A percentile compares a stretch with the other conserved stretches of the same genome.
Conservation (phyloP, 2,113 vertebrate species). For the Geococcyx californianus region DNA sequence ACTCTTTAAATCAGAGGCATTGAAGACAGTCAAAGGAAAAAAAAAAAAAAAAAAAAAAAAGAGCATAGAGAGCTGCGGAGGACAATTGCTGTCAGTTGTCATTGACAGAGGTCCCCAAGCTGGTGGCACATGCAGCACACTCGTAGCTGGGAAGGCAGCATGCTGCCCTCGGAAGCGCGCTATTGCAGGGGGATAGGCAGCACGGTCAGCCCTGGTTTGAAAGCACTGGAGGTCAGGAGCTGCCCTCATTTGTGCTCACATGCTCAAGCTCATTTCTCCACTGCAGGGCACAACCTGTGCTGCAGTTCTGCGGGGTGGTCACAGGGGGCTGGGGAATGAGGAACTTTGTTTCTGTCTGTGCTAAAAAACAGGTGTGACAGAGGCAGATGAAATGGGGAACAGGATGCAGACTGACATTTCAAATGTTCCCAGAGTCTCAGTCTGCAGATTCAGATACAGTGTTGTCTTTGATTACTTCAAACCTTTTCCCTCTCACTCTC, state of each 20-base stretch:
- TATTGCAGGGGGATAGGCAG: not conserved
- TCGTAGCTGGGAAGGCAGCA: not conserved
- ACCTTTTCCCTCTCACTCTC: not conserved
- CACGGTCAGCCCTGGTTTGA: not conserved
- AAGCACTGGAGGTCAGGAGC: not conserved
- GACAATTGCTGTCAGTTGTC: not conserved
- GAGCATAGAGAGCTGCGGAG: not conserved
- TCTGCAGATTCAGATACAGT: not conserved
- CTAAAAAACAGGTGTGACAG: not conserved
- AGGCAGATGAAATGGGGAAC: not conserved
- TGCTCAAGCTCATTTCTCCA: not conserved
- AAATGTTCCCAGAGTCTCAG: not conserved
- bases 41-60: not conserved
- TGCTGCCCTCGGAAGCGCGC: not conserved
- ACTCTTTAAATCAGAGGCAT: not conserved
- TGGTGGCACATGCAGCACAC: not conserved
- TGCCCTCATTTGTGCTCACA: not conserved
- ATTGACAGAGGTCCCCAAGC: not conserved
- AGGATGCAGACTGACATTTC: not conserved
- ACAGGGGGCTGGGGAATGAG: rapidly evolving
- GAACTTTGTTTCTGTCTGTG: not conserved
- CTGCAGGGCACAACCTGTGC: not conserved
- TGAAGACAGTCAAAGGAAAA: too few species aligned
- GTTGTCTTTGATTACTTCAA: not conserved
- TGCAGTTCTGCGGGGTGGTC: not conserved